Conservation (phyloP, 2,113 vertebrate genomes). For the Eudorcas thomsonii region DNA sequence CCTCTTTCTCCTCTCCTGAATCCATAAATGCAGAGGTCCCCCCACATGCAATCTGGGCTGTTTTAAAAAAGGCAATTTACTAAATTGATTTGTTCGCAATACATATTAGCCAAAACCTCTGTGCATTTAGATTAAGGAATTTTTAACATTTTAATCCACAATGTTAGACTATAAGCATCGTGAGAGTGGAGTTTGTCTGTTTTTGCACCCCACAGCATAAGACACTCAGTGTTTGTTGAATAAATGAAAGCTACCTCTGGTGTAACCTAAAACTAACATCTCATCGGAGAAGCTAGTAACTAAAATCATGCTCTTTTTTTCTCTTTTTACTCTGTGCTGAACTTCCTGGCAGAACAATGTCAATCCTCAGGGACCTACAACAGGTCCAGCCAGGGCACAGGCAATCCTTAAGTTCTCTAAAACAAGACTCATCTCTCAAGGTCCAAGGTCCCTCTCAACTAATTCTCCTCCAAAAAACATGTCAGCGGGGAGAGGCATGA, state of each 20-base stretch:
- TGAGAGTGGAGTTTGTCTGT: not conserved
- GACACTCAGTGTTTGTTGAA: not conserved
- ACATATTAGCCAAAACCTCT: not conserved
- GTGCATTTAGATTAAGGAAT: not conserved
- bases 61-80: not conserved
- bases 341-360: not conserved
- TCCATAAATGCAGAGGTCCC: not conserved
- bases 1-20: not conserved
- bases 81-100: not conserved
- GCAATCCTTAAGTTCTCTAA: not conserved
- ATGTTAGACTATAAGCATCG: not conserved
- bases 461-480: not conserved
- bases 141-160: slow-evolving; percentile 9
- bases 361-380: not conserved
- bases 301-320: not conserved
- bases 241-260: not conserved
- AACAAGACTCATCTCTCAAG: not conserved
- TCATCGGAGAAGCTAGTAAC: not conserved
- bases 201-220: not conserved
- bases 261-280: slow-evolving; percentile 10
- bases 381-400: not conserved
- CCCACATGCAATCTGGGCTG: not conserved
- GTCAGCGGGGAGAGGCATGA: not conserved
- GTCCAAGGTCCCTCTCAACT: not conserved
- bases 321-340: not conserved